These are phyloP conservation scores for Anoplopoma fimbria DNA, from an alignment of 2,113 vertebrate species.

Conservation along the genomic window DNA sequence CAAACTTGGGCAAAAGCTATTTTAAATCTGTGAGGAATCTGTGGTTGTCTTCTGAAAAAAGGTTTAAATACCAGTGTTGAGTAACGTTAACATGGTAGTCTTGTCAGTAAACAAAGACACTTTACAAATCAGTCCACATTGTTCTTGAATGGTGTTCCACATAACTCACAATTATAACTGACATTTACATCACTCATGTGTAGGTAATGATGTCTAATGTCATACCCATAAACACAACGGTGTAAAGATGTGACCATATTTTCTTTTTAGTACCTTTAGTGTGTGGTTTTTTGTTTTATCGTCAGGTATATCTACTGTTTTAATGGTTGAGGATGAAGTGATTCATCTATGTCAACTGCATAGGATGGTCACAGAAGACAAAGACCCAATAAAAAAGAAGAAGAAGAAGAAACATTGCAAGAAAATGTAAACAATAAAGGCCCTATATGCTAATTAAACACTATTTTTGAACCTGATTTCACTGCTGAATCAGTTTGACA, in stretches of 20 bases:
- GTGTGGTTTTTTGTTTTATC: neutral
- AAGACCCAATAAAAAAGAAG: neutral
- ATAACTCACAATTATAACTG: neutral
- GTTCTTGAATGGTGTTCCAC: neutral
- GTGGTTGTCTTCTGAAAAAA: slow-evolving; percentile 22
- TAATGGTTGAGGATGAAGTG: neutral
- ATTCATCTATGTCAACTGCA: neutral
- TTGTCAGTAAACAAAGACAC: slow-evolving; percentile 17
- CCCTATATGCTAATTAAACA: neutral
- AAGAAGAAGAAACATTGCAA: neutral
- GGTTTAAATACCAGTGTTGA: slow-evolving; percentile 28
- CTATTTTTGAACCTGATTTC: neutral
- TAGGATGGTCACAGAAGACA: neutral
- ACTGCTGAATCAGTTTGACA: too few species aligned
- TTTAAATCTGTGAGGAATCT: slow-evolving; percentile 44
- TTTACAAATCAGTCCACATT: too few species aligned
- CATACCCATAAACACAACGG: neutral
- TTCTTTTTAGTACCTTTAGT: neutral
- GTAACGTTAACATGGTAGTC: neutral
- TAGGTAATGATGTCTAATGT: neutral
- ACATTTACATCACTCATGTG: neutral
- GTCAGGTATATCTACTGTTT: neutral
- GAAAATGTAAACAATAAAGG: neutral
- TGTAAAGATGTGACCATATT: too few species aligned
- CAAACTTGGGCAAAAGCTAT: slow-evolving; percentile 22